These are phyloP conservation scores for Salmo trutta DNA, from an alignment of 2,797 vertebrate species.

Conservation along the genomic window DNA sequence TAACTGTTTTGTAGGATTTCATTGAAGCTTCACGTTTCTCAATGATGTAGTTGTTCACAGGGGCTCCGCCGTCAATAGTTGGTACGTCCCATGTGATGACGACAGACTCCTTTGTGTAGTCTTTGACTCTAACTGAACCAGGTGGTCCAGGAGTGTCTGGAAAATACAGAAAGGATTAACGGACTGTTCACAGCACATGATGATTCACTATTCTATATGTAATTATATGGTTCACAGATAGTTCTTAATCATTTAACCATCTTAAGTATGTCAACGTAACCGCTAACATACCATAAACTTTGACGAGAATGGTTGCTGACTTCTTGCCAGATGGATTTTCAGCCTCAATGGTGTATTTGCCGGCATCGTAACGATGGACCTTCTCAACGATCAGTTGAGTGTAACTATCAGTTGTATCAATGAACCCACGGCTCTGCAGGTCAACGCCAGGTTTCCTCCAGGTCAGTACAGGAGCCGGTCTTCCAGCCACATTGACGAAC, in stretches of 20 bases:
- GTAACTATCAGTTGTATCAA: conserved; percentile 91
- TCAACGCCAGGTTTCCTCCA: conserved; percentile 95
- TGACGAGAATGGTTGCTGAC: conserved; percentile 89
- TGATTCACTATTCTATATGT: neutral
- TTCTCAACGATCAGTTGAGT: conserved; percentile 91
- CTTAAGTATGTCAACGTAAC: neutral
- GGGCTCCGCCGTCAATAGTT: conserved; percentile 90
- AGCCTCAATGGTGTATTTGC: conserved; percentile 96
- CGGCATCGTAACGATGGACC: conserved; percentile 93
- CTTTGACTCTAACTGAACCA: conserved; percentile 89
- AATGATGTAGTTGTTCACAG: conserved; percentile 94
- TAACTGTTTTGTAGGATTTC: conserved; percentile 87
- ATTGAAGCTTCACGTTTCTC: conserved; percentile 97
- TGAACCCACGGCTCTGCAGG: conserved; percentile 87
- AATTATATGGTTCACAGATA: neutral
- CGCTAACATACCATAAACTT: conserved; percentile 89
- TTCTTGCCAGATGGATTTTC: conserved; percentile 99
- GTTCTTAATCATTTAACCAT: neutral
- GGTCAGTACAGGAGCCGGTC: conserved; percentile 86
- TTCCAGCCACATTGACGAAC: conserved; percentile 86
- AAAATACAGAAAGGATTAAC: conserved; percentile 22
- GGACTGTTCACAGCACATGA: neutral
- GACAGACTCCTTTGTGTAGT: conserved; percentile 95
- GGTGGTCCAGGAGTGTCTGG: conserved; percentile 96
- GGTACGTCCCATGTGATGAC: conserved; percentile 98